Percentiles rank a stretch among this genome's conserved stretches.
phyloP scores from a whole-genome alignment of 2,797 vertebrate species.

The Poecilia picta region DNA sequence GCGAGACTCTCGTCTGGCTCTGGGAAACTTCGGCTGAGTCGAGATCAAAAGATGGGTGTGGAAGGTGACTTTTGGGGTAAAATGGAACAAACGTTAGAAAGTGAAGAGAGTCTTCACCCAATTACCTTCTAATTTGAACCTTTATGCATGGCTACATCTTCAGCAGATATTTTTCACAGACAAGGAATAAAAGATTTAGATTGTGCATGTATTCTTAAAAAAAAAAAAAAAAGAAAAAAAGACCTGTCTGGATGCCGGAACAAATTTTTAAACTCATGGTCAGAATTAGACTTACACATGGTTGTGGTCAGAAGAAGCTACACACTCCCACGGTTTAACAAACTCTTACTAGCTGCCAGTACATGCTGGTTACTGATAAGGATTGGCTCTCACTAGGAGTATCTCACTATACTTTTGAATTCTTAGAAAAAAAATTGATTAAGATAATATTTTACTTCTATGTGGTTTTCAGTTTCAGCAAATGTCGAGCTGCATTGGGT shows the following conservation, averaged over 20 bases:
- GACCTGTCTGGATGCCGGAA: conserved; percentile 24
- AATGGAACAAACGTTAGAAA: conserved; percentile 43
- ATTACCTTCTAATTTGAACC: conserved; percentile 66
- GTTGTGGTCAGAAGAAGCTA: neutral
- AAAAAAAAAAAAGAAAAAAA: too few relatives aligned
- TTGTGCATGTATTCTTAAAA: conserved; percentile 29
- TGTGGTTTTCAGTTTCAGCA: neutral
- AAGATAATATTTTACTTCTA: neutral
- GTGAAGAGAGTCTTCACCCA: conserved; percentile 58
- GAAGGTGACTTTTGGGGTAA: conserved; percentile 44
- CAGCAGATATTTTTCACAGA: conserved; percentile 20
- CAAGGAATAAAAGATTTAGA: conserved; percentile 12
- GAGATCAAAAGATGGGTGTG: conserved; percentile 63
- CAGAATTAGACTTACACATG: conserved; percentile 3
- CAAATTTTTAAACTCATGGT: conserved; percentile 37
- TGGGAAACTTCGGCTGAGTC: conserved; percentile 51
- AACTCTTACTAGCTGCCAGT: neutral
- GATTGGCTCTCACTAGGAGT: neutral
- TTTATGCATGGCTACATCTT: conserved; percentile 47
- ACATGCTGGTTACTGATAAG: neutral
- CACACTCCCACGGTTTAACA: neutral
- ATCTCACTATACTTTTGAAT: neutral
- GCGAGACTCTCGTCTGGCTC: conserved; percentile 26
- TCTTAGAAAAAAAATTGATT: neutral
- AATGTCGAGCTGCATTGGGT: neutral